Evolutionary conservation across 2,888 invertebrate species (phyloP).

Genomic region (Bugulina stolonifera): DNA sequence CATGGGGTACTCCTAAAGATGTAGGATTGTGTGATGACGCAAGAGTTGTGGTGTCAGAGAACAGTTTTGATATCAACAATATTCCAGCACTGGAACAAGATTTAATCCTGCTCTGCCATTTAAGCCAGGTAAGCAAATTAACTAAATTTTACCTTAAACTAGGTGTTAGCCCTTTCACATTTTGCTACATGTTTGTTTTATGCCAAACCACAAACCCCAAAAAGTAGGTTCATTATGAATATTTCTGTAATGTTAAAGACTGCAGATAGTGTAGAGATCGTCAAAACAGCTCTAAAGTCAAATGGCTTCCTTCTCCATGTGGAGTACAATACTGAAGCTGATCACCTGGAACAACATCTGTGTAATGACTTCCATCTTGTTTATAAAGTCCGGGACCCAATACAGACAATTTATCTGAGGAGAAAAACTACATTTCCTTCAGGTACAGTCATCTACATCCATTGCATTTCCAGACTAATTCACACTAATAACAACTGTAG

Average conservation of each 20-base stretch:
- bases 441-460: too few relatives aligned
- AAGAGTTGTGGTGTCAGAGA: not conserved
- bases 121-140: not conserved
- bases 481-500: too few relatives aligned
- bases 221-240: not conserved
- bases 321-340: not conserved
- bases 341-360: not conserved
- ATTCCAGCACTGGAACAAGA: not conserved
- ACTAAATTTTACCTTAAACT: too few relatives aligned
- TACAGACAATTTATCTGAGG: not conserved
- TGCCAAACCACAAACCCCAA: too few relatives aligned
- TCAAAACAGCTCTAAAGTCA: not conserved
- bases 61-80: not conserved
- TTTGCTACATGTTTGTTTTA: too few relatives aligned
- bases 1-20: not conserved
- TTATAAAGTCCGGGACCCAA: not conserved
- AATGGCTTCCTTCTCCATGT: not conserved
- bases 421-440: not conserved
- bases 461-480: too few relatives aligned
- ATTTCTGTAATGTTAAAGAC: not conserved
- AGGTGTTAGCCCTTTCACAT: too few relatives aligned
- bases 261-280: not conserved
- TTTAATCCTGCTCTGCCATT: not conserved
- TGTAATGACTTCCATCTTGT: not conserved
- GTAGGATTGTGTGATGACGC: not conserved